These are phyloP conservation scores for Seriola quinqueradiata DNA, from an alignment of 2,113 vertebrate genomes.

Conservation along the genomic window DNA sequence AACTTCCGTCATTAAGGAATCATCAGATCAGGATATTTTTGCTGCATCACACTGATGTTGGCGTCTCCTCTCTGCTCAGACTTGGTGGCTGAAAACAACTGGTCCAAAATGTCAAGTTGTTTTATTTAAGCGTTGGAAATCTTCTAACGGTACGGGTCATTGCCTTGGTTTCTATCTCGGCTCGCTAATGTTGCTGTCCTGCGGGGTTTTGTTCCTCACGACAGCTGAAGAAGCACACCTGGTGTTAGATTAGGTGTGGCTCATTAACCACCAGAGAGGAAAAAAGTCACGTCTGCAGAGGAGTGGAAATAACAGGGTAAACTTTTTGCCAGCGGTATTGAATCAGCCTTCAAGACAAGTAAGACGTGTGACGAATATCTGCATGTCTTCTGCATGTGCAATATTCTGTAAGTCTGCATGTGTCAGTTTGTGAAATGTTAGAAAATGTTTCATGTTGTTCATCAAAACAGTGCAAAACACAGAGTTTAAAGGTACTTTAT, in stretches of 20 bases:
- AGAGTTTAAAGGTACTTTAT: too few relatives aligned
- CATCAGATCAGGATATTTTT: too few relatives aligned
- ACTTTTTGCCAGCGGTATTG: too few relatives aligned
- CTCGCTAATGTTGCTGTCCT: not conserved
- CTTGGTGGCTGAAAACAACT: not conserved
- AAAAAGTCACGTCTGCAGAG: constrained; percentile 9
- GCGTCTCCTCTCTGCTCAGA: not conserved
- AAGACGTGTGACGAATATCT: too few relatives aligned
- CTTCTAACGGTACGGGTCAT: not conserved
- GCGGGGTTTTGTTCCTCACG: not conserved
- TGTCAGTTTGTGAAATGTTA: too few relatives aligned
- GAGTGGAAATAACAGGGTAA: not conserved
- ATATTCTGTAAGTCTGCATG: too few relatives aligned
- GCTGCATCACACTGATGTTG: not conserved
- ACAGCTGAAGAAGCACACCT: constrained; percentile 23
- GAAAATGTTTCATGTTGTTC: too few relatives aligned
- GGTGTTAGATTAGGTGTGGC: constrained; percentile 31
- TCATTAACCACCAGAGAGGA: constrained; percentile 37
- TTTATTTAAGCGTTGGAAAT: constrained; percentile 14
- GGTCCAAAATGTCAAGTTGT: not conserved
- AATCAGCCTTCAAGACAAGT: not conserved
- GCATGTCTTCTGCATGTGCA: too few relatives aligned
- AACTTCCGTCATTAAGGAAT: too few relatives aligned
- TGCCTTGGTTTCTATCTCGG: constrained; percentile 15
- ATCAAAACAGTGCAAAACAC: too few relatives aligned